Evolutionary conservation across 2,113 vertebrate species (phyloP), one percentile per base, ranked within the genome.

Genomic region (Leuciscus idus): DNA sequence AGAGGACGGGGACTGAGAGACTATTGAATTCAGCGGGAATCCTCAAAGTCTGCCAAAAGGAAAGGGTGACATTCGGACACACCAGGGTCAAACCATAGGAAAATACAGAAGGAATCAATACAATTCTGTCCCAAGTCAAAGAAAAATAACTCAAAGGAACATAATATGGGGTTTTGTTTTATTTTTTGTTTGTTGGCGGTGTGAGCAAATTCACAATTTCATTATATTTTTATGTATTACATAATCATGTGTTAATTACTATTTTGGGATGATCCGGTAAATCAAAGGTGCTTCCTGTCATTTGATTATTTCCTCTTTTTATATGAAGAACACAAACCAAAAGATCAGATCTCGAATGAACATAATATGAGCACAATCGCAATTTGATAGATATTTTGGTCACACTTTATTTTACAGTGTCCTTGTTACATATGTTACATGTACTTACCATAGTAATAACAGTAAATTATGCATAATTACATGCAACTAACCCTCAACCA

Each of bases 71-170:
- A 88, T 83, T 83, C 83, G 86, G 73, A 72, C 28, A 72, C 72
- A 80, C 59, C 73, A 62, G 83, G 70, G 55, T 26, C 39, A 73
- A 62, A 61, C 90, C 78, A 87, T 84, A 92, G 85, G 88, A 33
- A 92, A 90, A 89, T 91, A 90, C 6, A 85, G 26, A 72, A 93
- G 92, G 92, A 93, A 93, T 94, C 92, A 62, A 83, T 62, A 66
- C 52, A 50, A 39, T 26, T 30, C 21, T 43, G 39, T 84, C 89
- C 92, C 90, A 90, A 86, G 48, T 70, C 50, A 94, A 92, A 91
- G 83, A 90, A 81, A 88, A 83, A 85, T 85, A 77, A 2, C 8
- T 57, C 9, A 78, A 21, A 36, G 8, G 19, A 23, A 72, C 11
- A 73, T 7, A 43, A 23, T 26, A n/a, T 3, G 39, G 10, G 68